Evolutionary conservation across 2,797 vertebrate species (phyloP).

Genomic region (Cygnus olor): DNA sequence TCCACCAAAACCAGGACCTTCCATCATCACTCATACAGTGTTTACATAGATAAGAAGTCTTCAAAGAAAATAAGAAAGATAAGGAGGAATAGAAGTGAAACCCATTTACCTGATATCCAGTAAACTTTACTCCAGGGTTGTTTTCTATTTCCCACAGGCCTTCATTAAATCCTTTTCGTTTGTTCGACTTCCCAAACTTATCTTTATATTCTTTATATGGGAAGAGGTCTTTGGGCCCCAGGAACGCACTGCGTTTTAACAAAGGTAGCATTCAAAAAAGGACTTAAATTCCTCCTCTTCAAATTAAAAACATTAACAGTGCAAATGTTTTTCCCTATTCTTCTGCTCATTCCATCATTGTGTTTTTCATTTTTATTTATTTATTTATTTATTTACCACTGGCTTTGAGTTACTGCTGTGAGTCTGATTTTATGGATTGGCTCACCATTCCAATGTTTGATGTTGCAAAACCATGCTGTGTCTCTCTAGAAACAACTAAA

Average conservation of each 20-base stretch:
- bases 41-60: background rate
- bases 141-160: conserved; percentile 99
- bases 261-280: conserved; percentile 37
- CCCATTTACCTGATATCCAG: conserved; percentile 91
- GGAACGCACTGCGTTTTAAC: conserved; percentile 86
- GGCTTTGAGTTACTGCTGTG: background rate
- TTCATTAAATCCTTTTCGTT: conserved; percentile 99
- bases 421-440: background rate
- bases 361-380: background rate
- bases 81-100: conserved; percentile 39
- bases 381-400: background rate
- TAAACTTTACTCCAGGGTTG: conserved; percentile 97
- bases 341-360: background rate
- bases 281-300: background rate
- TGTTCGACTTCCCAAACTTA: conserved; percentile 98
- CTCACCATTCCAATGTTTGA: conserved; percentile 13
- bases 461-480: conserved; percentile 18
- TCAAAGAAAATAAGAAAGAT: background rate
- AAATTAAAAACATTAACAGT: background rate
- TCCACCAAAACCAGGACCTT: background rate
- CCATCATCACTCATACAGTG: background rate
- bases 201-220: conserved; percentile 98
- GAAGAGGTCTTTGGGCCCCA: conserved; percentile 95
- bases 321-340: background rate
- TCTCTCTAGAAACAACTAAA: conserved; percentile 49